These are phyloP conservation scores for Eurosta solidaginis DNA, from an alignment of 1,140 invertebrate species.

Conservation along the genomic window DNA sequence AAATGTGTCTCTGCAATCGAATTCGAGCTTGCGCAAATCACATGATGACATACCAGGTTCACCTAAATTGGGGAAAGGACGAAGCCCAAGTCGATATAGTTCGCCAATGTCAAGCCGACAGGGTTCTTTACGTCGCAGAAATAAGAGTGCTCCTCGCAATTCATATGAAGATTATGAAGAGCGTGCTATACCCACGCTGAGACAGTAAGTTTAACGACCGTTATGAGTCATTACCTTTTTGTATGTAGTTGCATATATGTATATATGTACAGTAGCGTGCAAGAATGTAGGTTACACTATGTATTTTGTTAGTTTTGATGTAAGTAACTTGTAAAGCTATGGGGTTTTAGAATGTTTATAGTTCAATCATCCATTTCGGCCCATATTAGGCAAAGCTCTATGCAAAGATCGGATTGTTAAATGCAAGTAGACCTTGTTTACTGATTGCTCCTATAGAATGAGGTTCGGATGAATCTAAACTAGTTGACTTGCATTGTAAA, in stretches of 20 bases:
- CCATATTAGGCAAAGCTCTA: no score
- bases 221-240: no score
- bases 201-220: slow-evolving; percentile 71
- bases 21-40: slow-evolving; percentile 43
- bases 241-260: background rate
- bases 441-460: no score
- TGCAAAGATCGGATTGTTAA: no score
- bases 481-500: no score
- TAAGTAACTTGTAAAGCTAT: no score
- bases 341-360: no score
- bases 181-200: slow-evolving; percentile 77
- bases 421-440: no score
- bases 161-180: slow-evolving; percentile 88
- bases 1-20: slow-evolving; percentile 36
- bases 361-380: no score
- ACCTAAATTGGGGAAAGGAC: slow-evolving; percentile 44
- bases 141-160: slow-evolving; percentile 75
- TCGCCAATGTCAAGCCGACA: slow-evolving; percentile 62
- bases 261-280: background rate
- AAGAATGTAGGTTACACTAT: no score
- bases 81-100: slow-evolving; percentile 50
- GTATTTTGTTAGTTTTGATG: no score
- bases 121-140: slow-evolving; percentile 70
- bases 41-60: slow-evolving; percentile 56
- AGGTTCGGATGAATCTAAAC: no score